Conservation (phyloP, 2,113 vertebrate genomes). For the Pardalotus punctatus region DNA sequence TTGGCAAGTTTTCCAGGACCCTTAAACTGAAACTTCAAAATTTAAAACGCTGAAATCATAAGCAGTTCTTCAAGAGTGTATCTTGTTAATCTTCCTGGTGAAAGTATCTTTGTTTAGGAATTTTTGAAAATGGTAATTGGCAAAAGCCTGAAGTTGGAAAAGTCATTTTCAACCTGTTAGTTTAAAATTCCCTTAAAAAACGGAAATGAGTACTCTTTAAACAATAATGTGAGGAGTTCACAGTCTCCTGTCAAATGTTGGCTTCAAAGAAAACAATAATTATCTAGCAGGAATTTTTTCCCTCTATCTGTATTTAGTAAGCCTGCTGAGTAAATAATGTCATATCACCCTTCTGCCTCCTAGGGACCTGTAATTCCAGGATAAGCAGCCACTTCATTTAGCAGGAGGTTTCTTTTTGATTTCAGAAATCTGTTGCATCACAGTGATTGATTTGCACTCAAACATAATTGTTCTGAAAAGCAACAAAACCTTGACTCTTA, state of each 20-base stretch:
- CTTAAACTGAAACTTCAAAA: background rate
- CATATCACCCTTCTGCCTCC: background rate
- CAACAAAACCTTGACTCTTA: conserved; percentile 36
- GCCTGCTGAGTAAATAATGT: background rate
- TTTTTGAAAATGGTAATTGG: background rate
- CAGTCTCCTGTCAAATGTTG: background rate
- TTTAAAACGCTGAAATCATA: background rate
- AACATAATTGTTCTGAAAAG: conserved; percentile 53
- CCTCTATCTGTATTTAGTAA: background rate
- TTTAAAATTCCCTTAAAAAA: background rate
- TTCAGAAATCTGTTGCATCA: conserved; percentile 43
- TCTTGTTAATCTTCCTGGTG: background rate
- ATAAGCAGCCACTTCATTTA: conserved; percentile 17
- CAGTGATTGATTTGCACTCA: conserved; percentile 52
- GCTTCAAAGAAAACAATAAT: background rate
- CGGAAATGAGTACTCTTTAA: background rate
- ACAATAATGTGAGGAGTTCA: background rate
- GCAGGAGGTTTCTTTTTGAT: background rate
- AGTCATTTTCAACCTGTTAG: background rate
- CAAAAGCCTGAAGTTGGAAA: background rate
- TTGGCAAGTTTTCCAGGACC: background rate
- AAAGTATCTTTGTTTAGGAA: background rate
- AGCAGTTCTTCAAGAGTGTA: background rate
- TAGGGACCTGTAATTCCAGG: background rate
- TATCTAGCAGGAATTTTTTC: background rate